These are phyloP conservation scores for Eilema depressum DNA, from an alignment of 2,888 invertebrate genomes.

Conservation along the genomic window DNA sequence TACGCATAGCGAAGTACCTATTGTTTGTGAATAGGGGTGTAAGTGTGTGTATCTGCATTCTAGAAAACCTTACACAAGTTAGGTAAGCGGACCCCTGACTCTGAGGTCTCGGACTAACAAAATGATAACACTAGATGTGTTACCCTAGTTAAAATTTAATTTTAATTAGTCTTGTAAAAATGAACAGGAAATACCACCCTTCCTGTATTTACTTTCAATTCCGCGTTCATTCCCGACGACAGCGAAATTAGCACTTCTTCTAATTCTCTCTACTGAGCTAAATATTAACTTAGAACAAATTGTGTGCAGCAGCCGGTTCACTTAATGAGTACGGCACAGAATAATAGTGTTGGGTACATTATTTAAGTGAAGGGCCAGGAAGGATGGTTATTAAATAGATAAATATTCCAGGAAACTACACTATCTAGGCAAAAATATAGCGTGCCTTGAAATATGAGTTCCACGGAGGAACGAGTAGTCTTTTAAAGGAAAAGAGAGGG, in stretches of 20 bases:
- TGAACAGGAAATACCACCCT: not conserved
- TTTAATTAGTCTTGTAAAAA: not conserved
- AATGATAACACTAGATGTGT: too few relatives aligned
- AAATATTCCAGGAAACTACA: too few relatives aligned
- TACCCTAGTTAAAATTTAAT: not conserved
- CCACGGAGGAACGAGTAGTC: too few relatives aligned
- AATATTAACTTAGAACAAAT: constrained; percentile 17
- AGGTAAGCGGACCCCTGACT: too few relatives aligned
- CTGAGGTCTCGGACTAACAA: too few relatives aligned
- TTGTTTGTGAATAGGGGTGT: too few relatives aligned
- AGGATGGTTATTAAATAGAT: not conserved
- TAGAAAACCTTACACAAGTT: too few relatives aligned
- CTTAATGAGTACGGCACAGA: not conserved
- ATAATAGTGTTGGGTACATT: not conserved
- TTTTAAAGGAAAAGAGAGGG: too few relatives aligned
- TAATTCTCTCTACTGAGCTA: constrained; percentile 3
- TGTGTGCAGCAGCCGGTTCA: not conserved
- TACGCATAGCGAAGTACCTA: too few relatives aligned
- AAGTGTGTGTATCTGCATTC: too few relatives aligned
- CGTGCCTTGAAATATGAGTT: too few relatives aligned
- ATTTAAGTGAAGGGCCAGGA: not conserved
- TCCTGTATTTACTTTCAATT: constrained; percentile 12
- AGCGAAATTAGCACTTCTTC: constrained; percentile 17
- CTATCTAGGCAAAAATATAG: too few relatives aligned
- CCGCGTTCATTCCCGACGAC: not conserved